Evolutionary conservation across 1,140 invertebrate species (phyloP).

Genomic region (Drosophila parabipectinata): DNA sequence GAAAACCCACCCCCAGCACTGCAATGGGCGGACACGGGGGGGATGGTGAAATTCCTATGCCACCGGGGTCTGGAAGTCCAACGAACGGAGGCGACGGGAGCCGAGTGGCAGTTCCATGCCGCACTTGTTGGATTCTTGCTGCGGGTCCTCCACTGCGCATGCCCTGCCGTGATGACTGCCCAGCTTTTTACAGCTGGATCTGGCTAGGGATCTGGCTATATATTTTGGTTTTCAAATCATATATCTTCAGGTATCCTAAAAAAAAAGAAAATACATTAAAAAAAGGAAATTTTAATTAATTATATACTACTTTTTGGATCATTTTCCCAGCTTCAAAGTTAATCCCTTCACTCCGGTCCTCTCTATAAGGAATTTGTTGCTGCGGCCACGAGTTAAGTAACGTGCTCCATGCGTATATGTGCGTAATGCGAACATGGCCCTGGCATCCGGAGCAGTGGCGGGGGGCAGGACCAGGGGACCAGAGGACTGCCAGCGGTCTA

Average conservation of each 20-base stretch:
- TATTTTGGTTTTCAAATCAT: background rate
- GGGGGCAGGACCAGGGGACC: background rate
- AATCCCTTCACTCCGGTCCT: background rate
- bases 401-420: conserved; percentile 21
- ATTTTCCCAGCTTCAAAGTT: background rate
- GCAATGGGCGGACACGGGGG: conserved; percentile 23
- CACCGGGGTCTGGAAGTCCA: conserved; percentile 21
- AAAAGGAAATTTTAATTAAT: no score
- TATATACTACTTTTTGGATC: no score
- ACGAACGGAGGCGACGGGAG: conserved; percentile 6
- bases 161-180: conserved; percentile 27
- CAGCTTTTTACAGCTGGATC: background rate
- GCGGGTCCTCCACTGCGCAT: conserved; percentile 49
- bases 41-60: conserved; percentile 47
- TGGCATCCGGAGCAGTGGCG: conserved; percentile 1
- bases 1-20: conserved; percentile 10
- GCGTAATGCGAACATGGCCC: conserved; percentile 21
- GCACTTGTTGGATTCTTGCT: conserved; percentile 80
- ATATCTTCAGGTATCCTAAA: background rate
- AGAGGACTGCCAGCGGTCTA: background rate
- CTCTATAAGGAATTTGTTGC: background rate
- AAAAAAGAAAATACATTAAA: background rate
- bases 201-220: background rate
- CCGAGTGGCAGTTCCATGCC: conserved; percentile 46
- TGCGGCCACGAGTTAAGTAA: conserved; percentile 22